Evolutionary conservation across 2,113 vertebrate genomes (phyloP), one percentile per base, ranked within the genome.

Genomic region (Panurus biarmicus): DNA sequence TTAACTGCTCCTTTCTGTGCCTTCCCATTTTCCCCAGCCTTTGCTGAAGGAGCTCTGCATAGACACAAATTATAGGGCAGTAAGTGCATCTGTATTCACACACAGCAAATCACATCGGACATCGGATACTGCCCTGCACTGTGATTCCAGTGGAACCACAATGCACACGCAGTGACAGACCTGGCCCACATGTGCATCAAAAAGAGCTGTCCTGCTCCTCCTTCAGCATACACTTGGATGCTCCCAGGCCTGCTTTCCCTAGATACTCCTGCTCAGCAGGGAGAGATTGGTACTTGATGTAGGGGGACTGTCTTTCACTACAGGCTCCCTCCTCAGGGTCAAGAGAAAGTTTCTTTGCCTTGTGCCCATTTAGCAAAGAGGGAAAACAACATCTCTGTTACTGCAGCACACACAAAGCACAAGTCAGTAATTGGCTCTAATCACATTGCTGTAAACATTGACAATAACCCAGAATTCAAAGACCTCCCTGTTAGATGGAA

Each of bases 381-480:
- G 44, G 64, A 75, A 89, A 93, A 94, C 58, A n/a, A n/a, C n/a
- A 67, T 60, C 73, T 77, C 76, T 77, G 70, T 87, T 78, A 44
- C 31, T 70, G 33, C 19, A 83, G 69, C 14, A 26, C 82, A 47
- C 23, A 80, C 44, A 90, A 93, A 94, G 75, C 47, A 54, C 71
- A 73, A 77, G 64, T 83, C 85, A 40, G 60, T 73, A 53, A 83
- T 11, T 88, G 85, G 56, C 48, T 83, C 66, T 76, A 31, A 81
- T 92, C 83, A 76, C 69, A 58, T 16, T 50, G 29, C 79, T 86
- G 64, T 64, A 93, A 93, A 76, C 76, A 75, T 4, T 54, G 65
- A 83, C 92, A 90, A 64, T 31, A 67, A 81, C 25, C 31, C 50
- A 79, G 79, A 76, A 90, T 57, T 79, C 79, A 92, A 95, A 86